Conservation (phyloP, 2,113 vertebrate species). For the Elachura formosa region DNA sequence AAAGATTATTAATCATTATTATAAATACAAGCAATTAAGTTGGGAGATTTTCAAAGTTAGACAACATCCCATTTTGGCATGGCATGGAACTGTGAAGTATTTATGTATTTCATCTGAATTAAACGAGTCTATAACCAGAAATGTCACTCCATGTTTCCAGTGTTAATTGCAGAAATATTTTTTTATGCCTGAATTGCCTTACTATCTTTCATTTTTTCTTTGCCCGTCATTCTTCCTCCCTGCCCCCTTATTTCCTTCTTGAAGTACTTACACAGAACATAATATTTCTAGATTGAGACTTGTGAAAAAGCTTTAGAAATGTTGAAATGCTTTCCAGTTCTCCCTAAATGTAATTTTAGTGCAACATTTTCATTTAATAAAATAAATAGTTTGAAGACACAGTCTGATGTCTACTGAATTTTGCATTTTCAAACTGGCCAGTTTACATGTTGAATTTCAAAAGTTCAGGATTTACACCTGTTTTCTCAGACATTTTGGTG, state of each 20-base stretch:
- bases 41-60: neutral
- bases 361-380: neutral
- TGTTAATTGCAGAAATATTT: neutral
- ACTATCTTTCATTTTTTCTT: neutral
- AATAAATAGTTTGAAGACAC: neutral
- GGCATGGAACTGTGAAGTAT: neutral
- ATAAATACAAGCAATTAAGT: neutral
- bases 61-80: neutral
- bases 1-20: neutral
- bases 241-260: neutral
- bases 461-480: neutral
- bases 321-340: neutral
- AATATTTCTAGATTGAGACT: neutral
- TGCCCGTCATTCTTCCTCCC: neutral
- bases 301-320: neutral
- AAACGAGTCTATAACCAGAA: neutral
- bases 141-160: neutral
- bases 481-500: neutral
- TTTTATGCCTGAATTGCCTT: neutral
- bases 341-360: neutral
- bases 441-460: neutral
- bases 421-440: neutral
- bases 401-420: neutral
- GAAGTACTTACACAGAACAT: neutral
- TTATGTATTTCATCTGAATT: neutral